These are phyloP conservation scores for Acanthurus lineatus DNA, from an alignment of 2,797 vertebrate genomes.

Conservation along the genomic window DNA sequence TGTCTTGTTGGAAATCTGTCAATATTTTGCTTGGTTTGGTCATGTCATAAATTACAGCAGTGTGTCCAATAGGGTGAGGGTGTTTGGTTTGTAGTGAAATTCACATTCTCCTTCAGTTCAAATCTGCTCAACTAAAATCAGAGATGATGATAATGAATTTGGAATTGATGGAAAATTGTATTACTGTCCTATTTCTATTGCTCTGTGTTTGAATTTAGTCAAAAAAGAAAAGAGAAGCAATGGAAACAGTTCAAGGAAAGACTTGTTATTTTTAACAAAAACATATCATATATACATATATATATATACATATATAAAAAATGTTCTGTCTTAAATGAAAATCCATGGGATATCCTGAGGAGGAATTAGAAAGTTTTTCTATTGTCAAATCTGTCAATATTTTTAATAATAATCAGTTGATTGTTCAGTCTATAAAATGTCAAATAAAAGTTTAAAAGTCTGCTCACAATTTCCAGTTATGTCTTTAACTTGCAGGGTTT, in stretches of 20 bases:
- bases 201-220: background rate
- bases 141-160: conserved; percentile 3
- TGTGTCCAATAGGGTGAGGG: conserved; percentile 9
- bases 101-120: conserved; percentile 35
- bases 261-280: background rate
- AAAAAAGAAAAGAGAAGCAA: background rate
- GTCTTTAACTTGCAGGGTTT: background rate
- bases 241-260: background rate
- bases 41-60: conserved; percentile 36
- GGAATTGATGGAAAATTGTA: background rate
- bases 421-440: background rate
- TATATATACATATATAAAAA: too few relatives aligned
- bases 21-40: conserved; percentile 31
- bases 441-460: background rate
- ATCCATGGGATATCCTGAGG: background rate
- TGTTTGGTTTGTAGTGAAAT: conserved; percentile 28
- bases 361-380: background rate
- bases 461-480: background rate
- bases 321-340: background rate
- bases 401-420: too few relatives aligned
- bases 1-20: conserved; percentile 42
- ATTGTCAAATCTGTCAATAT: background rate
- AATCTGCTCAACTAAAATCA: conserved; percentile 4
- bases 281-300: background rate
- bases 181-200: background rate